Evolutionary conservation across 2,113 vertebrate species (phyloP).

Genomic region (Ptychochromis oligacanthus): DNA sequence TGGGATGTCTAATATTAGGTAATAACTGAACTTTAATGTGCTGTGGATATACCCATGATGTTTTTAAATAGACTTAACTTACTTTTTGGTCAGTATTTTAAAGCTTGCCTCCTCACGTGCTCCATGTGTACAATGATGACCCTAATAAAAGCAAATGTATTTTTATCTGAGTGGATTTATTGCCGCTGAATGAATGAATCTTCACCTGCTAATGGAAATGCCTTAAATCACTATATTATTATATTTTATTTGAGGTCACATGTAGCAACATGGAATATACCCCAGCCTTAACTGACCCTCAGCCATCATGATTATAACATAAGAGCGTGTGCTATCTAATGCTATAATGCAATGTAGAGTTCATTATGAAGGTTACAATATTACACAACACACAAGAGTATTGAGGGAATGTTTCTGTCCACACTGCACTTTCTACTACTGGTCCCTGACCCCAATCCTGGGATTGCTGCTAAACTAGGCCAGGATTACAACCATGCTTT

Average conservation of each 20-base stretch:
- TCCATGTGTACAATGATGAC: constrained; percentile 39
- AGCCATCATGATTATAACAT: background rate
- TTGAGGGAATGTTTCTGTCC: constrained; percentile 59
- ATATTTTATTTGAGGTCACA: too few species aligned
- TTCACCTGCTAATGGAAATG: background rate
- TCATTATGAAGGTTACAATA: constrained; percentile 38
- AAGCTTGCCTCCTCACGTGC: constrained; percentile 44
- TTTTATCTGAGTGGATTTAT: constrained; percentile 59
- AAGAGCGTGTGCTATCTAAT: background rate
- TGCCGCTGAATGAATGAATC: background rate
- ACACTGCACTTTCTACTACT: constrained; percentile 79
- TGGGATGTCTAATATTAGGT: constrained; percentile 19
- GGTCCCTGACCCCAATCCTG: constrained; percentile 82
- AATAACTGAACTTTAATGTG: constrained; percentile 7
- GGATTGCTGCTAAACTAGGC: constrained; percentile 78
- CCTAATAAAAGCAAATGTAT: constrained; percentile 76
- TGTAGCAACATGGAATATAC: background rate
- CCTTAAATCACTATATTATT: background rate
- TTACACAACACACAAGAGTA: constrained; percentile 58
- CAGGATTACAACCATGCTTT: constrained; percentile 73
- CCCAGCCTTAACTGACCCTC: background rate
- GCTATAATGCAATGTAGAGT: background rate
- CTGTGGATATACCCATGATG: background rate
- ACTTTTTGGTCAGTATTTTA: constrained; percentile 15
- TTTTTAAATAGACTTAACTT: constrained; percentile 37